Evolutionary conservation across 1,140 invertebrate species (phyloP).

Genomic region (Scaptodrosophila lebanonensis): DNA sequence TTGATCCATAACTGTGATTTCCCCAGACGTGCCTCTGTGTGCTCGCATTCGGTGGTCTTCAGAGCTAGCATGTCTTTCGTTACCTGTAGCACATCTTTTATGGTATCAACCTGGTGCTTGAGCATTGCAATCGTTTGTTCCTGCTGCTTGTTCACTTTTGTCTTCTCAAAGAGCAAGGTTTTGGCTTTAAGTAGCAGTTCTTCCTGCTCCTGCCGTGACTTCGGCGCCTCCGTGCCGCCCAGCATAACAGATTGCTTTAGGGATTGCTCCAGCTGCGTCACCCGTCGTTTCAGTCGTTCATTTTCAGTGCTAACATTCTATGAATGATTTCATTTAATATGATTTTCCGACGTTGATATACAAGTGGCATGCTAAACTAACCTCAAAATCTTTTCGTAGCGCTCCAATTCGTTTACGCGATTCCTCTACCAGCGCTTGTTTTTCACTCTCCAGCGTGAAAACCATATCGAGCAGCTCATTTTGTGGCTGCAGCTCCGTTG

Average conservation of each 20-base stretch:
- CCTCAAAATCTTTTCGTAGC: slow-evolving; percentile 76
- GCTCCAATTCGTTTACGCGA: slow-evolving; percentile 62
- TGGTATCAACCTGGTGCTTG: slow-evolving; percentile 83
- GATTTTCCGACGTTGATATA: neutral
- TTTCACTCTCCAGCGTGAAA: slow-evolving; percentile 74
- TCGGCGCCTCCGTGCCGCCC: slow-evolving; percentile 64
- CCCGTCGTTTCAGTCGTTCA: slow-evolving; percentile 56
- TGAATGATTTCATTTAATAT: neutral
- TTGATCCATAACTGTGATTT: slow-evolving; percentile 84
- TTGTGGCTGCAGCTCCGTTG: slow-evolving; percentile 30
- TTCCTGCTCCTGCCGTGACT: slow-evolving; percentile 77
- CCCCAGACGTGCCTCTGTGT: slow-evolving; percentile 84
- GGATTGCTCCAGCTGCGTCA: slow-evolving; percentile 64
- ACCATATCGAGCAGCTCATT: slow-evolving; percentile 73
- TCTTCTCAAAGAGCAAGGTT: slow-evolving; percentile 83
- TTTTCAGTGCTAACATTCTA: slow-evolving; percentile 61
- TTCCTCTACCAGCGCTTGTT: slow-evolving; percentile 70
- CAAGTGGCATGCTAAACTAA: slow-evolving; percentile 39
- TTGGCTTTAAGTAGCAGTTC: slow-evolving; percentile 81
- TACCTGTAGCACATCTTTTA: slow-evolving; percentile 87
- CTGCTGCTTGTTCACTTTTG: slow-evolving; percentile 84
- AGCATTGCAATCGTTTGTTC: slow-evolving; percentile 85
- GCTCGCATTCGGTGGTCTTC: slow-evolving; percentile 86
- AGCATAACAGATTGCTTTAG: slow-evolving; percentile 69
- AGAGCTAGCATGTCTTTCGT: slow-evolving; percentile 87